Conservation (phyloP, 2,888 invertebrate genomes). For the Euzetes globulus region DNA sequence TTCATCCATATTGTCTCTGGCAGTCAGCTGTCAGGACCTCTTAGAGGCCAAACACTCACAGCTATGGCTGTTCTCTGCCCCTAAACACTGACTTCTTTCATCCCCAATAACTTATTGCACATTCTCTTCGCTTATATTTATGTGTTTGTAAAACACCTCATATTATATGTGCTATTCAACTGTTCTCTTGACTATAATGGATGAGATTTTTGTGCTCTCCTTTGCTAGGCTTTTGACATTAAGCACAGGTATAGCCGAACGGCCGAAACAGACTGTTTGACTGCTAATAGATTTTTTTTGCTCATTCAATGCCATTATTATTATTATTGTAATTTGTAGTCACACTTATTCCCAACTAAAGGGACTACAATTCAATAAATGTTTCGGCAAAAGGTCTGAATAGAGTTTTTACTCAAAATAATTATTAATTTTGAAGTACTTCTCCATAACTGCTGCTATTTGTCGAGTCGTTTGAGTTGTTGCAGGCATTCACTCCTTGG, state of each 20-base stretch:
- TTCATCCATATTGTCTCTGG: constrained; percentile 21
- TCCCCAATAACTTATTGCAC: neutral
- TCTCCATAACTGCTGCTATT: neutral
- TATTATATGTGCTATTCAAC: neutral
- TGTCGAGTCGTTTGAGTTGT: neutral
- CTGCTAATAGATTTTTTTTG: neutral
- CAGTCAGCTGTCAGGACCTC: constrained; percentile 25
- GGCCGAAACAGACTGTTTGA: neutral
- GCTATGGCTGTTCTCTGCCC: neutral
- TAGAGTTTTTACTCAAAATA: neutral
- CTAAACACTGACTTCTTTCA: neutral
- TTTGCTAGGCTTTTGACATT: neutral
- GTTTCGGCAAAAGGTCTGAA: neutral
- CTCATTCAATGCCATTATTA: neutral
- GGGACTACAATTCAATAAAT: neutral
- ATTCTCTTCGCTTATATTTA: neutral
- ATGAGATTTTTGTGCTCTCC: constrained; percentile 4
- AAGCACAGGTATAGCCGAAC: neutral
- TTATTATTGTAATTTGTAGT: constrained; percentile 22
- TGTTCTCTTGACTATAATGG: neutral
- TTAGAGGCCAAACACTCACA: neutral
- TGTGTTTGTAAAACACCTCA: neutral
- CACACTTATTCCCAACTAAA: neutral
- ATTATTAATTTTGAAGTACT: neutral
- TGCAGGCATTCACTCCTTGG: neutral